Evolutionary conservation across 1,140 invertebrate genomes (phyloP), one percentile per base, ranked within the genome.

Genomic region (Cyphomyrmex costatus): DNA sequence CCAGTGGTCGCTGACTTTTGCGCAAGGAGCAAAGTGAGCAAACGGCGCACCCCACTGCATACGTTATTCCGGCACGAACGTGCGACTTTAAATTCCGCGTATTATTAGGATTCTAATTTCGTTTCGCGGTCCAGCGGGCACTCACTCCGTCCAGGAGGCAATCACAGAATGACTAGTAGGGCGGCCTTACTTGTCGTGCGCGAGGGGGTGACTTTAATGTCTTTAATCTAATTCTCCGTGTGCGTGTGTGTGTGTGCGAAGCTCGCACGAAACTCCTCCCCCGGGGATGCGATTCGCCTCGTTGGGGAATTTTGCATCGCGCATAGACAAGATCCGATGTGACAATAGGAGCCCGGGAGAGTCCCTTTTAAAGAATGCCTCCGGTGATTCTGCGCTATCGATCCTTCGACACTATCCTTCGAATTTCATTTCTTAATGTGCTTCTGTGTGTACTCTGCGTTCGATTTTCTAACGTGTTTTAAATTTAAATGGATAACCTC

Each of bases 81-180:
- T 65, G 78, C 66, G 80, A 90, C 88, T 92, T 90, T 91, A 90
- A 91, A 91, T 91, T 91, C 88, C 73, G 73, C 85, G 76, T 90
- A 91, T 92, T 90, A 91, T 92, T 91, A 86, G 87, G 88, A 90
- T 86, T 91, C 89, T 92, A 93, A 93, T 92, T 92, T 90, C 85
- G 90, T 92, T 93, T 92, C 89, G 91, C 88, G 91, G 92, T 92
- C 87, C 91, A 89, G 82, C 88, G 88, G 88, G 60, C 88, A 73
- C 86, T 89, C 86, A 77, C 65, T 88, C 73, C 86, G 78, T 77
- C 86, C 76, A 88, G 91, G 92, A 91, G 86, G 91, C 88, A 93
- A 93, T 93, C 90, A 91, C 90, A 85, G 83, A 71, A 91, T 91
- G 91, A 89, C 90, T 89, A 86, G 84, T 63, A 66, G 68, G 68